These are phyloP conservation scores for Drosophila nr. perissopoda DNA, from an alignment of 2,888 invertebrate genomes.

Conservation along the genomic window DNA sequence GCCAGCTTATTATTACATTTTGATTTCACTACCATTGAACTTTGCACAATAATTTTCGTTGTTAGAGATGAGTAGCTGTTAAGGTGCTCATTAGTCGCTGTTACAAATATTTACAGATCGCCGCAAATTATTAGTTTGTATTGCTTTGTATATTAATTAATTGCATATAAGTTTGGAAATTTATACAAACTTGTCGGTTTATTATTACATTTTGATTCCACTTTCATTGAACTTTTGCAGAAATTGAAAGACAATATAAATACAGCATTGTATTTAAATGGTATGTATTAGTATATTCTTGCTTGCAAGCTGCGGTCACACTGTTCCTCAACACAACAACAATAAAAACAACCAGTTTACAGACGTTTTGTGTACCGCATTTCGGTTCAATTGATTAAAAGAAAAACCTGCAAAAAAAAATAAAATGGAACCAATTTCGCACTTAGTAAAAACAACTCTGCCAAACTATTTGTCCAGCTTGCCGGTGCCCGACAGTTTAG, in stretches of 20 bases:
- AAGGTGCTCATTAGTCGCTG: not conserved
- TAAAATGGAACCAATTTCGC: constrained; percentile 90
- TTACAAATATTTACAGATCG: not conserved
- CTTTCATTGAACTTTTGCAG: not conserved
- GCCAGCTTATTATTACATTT: not conserved
- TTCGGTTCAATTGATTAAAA: constrained; percentile 25
- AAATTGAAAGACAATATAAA: not conserved
- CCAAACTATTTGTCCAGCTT: constrained; percentile 93
- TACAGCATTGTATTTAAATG: not conserved
- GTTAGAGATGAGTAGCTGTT: too few relatives aligned
- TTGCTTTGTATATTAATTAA: not conserved
- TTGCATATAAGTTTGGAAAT: too few relatives aligned
- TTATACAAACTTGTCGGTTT: not conserved
- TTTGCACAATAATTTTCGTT: too few relatives aligned
- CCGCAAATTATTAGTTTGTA: not conserved
- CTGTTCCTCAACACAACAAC: constrained; percentile 17
- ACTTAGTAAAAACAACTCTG: constrained; percentile 91
- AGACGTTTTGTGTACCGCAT: constrained; percentile 29
- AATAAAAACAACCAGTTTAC: constrained; percentile 15
- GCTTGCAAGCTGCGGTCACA: constrained; percentile 4
- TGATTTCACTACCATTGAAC: too few relatives aligned
- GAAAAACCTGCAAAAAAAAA: constrained; percentile 77
- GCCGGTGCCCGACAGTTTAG: constrained; percentile 93
- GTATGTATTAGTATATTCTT: not conserved
- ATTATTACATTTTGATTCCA: not conserved